Base-by-base conservation (phyloP, 2,113 vertebrate genomes). In the Sylvietta virens region DNA sequence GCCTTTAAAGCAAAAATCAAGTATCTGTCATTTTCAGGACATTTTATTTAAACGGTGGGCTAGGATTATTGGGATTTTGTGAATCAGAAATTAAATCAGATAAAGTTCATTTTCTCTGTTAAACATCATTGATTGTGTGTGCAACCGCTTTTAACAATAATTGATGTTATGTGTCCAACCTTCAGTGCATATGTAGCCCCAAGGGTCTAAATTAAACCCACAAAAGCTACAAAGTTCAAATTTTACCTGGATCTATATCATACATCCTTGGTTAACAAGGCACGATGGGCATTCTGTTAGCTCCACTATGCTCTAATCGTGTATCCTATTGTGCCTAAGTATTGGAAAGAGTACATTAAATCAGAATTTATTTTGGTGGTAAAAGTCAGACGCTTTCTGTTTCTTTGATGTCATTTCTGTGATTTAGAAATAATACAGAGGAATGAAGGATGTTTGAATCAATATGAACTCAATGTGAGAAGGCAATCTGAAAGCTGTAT, bases 281-380 rank as follows among this genome's bases (percentile, higher is more conserved):
- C 82, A 84, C 45, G 3, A 73, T 74, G 93, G 94, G 72, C 74
- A 83, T 93, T 74, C 56, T 31, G 65, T 66, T 92, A 86, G 50
- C 47, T 90, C 30, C 57, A 19, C 47, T 67, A 2, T 74, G 54
- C 67, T 88, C 47, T 86, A 86, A 86, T 95, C 67, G n/a, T 56
- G 48, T 78, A 66, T 78, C 44, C 56, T 84, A 30, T 94, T 92
- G 94, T 88, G 45, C 64, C 86, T 42, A 74, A 84, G 67, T 74
- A 84, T 78, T 81, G 72, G 67, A 57, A 70, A 95, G 61, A 39
- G 47, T 74, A 53, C 50, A 26, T 76, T 79, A 73, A 92, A 86
- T 90, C 61, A 93, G 61, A 94, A 65, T 95, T 93, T 93, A 86
- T 93, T 95, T 91, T 83, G 64, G 64, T 86, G 39, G 60, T 95